Base-by-base conservation (phyloP, 2,113 vertebrate species). In the Pholis gunnellus region DNA sequence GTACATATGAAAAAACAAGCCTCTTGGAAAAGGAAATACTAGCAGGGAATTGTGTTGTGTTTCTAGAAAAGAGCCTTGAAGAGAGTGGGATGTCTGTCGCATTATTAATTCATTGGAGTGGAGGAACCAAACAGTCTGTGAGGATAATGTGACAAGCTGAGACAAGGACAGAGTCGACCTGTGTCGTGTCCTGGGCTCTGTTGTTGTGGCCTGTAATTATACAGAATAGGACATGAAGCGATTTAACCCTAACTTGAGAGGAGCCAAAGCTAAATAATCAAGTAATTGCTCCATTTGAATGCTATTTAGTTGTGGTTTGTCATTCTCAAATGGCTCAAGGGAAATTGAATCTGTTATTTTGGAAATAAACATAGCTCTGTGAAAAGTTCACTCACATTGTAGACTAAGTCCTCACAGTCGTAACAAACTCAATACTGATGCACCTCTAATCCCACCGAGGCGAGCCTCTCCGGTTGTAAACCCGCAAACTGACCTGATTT, bases 61-160 rank as follows among this genome's bases (percentile, higher is more conserved):
- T 15, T 54, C 31, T 14, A 74, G 63, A 70, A 63, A 2, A 25
- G 50, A 84, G 52, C 38, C 81, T 9, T 68, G 61, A 78, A 60
- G 38, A 68, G 59, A 52, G 46, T 18, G 20, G 36, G 52, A 74
- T 40, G 57, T 77, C 66, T 75, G 42, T 52, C 66, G 75, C 5
- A 42, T 88, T 67, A 70, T 79, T 79, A 83, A 86, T 77, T 84
- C 64, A 91, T 86, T 68, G 36, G 71, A 52, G 52, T 81, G 46
- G 54, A 77, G 78, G 72, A 75, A 67, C 68, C 9, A 74, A 69
- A 72, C 72, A 54, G 72, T 75, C 66, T 71, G 63, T 75, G 75
- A 81, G 77, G 63, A 66, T 81, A 73, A 87, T 73, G 81, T 79
- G 80, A 88, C 34, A 44, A 63, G 87, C 75, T 63, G 69, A 83